Conservation (phyloP, 2,888 invertebrate species). For the Nomada goodeniana region DNA sequence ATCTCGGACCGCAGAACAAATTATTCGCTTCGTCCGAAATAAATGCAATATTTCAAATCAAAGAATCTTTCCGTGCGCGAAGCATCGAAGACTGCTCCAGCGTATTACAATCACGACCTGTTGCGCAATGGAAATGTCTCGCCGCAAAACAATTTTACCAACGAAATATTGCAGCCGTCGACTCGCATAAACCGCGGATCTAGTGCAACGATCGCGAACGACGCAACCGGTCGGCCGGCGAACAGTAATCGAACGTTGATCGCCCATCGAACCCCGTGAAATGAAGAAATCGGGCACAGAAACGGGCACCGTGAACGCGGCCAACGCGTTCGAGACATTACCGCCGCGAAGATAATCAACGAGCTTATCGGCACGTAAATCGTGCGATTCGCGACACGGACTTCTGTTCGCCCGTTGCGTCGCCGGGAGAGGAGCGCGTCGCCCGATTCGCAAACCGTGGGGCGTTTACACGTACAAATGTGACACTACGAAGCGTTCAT, state of each 20-base stretch:
- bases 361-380: slow-evolving; percentile 63
- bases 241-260: slow-evolving; percentile 25
- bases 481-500: slow-evolving; percentile 79
- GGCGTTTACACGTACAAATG: slow-evolving; percentile 72
- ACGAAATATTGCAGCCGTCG: neutral
- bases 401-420: slow-evolving; percentile 55
- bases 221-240: neutral
- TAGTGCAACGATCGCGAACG: slow-evolving; percentile 1
- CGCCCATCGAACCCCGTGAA: slow-evolving; percentile 4
- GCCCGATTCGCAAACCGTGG: slow-evolving; percentile 40
- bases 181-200: neutral
- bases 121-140: too few relatives aligned
- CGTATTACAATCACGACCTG: too few relatives aligned
- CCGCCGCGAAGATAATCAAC: slow-evolving; percentile 43
- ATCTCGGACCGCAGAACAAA: too few relatives aligned
- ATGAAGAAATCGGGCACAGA: neutral
- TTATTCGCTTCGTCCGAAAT: too few relatives aligned
- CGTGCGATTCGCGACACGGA: slow-evolving; percentile 57
- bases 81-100: too few relatives aligned
- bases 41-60: too few relatives aligned
- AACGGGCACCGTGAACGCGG: neutral
- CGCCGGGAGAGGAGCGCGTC: slow-evolving; percentile 25
- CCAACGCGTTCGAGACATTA: slow-evolving; percentile 10
- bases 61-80: too few relatives aligned
- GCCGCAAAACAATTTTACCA: too few relatives aligned